These are phyloP conservation scores for Tigriopus californicus DNA, from an alignment of 2,888 invertebrate genomes.

Conservation along the genomic window DNA sequence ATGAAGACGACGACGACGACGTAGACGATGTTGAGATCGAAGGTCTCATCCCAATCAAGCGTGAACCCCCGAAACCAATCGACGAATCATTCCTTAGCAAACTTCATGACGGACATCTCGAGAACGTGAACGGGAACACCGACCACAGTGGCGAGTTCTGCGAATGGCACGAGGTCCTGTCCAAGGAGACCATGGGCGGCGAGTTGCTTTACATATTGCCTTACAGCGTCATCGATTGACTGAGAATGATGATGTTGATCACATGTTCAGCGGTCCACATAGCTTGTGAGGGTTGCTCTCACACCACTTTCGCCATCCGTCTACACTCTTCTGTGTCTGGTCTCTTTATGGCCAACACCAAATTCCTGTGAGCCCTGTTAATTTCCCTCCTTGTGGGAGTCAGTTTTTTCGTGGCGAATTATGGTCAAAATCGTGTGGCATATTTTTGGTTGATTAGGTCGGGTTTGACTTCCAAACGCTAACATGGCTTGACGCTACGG, in stretches of 20 bases:
- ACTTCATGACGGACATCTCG: slow-evolving; percentile 28
- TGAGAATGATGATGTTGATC: background rate
- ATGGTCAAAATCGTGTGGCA: too few relatives aligned
- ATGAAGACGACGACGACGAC: slow-evolving; percentile 17
- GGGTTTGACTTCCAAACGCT: too few relatives aligned
- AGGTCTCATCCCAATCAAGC: slow-evolving; percentile 5
- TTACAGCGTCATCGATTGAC: slow-evolving; percentile 84
- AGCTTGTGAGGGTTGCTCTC: background rate
- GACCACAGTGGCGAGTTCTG: slow-evolving; percentile 42
- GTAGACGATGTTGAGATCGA: slow-evolving; percentile 18
- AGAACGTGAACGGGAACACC: slow-evolving; percentile 32
- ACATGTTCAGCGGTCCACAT: background rate
- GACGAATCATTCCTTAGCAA: slow-evolving; percentile 30
- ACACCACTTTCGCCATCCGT: background rate
- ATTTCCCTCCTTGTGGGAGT: too few relatives aligned
- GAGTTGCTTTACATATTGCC: slow-evolving; percentile 76
- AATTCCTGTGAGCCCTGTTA: too few relatives aligned
- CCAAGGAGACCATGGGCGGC: slow-evolving; percentile 49
- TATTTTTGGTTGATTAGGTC: too few relatives aligned
- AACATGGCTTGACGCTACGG: too few relatives aligned
- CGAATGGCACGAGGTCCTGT: slow-evolving; percentile 77
- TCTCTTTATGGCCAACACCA: too few relatives aligned
- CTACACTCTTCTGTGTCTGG: too few relatives aligned
- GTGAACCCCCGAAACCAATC: slow-evolving; percentile 5
- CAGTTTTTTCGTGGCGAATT: too few relatives aligned